Evolutionary conservation across 2,113 vertebrate species (phyloP).

Genomic region (Odontophorus gujanensis): DNA sequence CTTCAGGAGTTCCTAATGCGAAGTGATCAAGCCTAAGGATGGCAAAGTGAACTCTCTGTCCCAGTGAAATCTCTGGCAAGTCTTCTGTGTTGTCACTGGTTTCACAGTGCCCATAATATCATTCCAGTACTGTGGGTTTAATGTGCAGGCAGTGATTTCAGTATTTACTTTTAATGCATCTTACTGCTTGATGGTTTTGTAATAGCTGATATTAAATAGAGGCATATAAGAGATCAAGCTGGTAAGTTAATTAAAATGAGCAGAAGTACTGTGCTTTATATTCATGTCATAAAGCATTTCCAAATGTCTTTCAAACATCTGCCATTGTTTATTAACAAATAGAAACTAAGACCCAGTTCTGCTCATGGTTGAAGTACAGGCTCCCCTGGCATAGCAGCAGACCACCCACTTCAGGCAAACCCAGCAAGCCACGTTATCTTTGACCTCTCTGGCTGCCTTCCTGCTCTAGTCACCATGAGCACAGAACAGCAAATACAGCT

Average conservation of each 20-base stretch:
- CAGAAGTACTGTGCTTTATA: neutral
- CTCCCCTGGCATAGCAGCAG: neutral
- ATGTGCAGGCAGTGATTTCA: neutral
- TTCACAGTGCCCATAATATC: neutral
- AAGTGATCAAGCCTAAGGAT: neutral
- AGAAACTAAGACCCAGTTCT: neutral
- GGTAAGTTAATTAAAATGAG: neutral
- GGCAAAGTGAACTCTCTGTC: neutral
- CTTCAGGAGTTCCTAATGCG: neutral
- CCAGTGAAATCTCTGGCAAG: neutral
- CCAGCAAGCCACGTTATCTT: neutral
- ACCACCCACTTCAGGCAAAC: neutral
- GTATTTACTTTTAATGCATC: constrained; percentile 2
- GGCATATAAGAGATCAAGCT: neutral
- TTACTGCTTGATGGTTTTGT: constrained; percentile 10
- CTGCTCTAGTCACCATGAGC: neutral
- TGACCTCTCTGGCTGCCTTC: neutral
- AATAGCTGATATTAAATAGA: neutral
- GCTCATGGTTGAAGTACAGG: neutral
- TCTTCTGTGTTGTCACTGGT: neutral
- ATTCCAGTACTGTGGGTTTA: neutral
- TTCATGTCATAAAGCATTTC: neutral
- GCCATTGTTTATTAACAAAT: neutral
- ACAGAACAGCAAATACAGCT: neutral
- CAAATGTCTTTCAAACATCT: neutral